Evolutionary conservation across 2,113 vertebrate species (phyloP).

Genomic region (Centrocercus urophasianus): DNA sequence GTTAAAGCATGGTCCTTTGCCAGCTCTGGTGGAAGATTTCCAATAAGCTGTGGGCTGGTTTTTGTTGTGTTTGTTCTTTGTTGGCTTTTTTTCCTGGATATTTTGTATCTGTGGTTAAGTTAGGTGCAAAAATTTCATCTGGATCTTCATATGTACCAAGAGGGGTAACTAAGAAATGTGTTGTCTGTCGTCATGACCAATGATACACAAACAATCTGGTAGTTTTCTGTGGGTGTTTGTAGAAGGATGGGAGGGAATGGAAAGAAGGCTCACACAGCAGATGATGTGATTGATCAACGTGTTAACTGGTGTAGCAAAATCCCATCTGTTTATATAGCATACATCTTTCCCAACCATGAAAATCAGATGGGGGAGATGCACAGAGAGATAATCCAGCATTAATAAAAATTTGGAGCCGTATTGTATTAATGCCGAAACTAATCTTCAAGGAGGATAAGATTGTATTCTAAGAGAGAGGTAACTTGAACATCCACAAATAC

Average conservation of each 20-base stretch:
- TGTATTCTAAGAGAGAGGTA: neutral
- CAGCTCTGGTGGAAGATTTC: neutral
- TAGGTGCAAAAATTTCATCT: neutral
- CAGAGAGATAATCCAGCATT: slow-evolving; percentile 16
- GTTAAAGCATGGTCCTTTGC: neutral
- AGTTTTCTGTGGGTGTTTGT: neutral
- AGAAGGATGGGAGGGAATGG: neutral
- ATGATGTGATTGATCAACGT: slow-evolving; percentile 59
- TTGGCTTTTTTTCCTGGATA: neutral
- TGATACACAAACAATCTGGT: neutral
- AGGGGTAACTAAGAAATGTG: neutral
- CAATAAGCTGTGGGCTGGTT: neutral
- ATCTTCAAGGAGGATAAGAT: neutral
- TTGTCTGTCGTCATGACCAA: neutral
- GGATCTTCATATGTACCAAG: neutral
- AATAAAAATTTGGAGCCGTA: neutral
- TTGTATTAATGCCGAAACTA: neutral
- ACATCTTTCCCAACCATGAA: slow-evolving; percentile 32
- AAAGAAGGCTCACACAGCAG: slow-evolving; percentile 15
- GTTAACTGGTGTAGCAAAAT: slow-evolving; percentile 59
- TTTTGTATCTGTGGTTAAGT: neutral
- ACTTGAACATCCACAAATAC: neutral
- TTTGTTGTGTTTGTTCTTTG: neutral
- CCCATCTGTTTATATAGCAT: slow-evolving; percentile 64
- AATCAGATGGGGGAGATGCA: neutral